phyloP scores from a whole-genome alignment of 1,140 invertebrate species.

The Pogonomyrmex californicus region DNA sequence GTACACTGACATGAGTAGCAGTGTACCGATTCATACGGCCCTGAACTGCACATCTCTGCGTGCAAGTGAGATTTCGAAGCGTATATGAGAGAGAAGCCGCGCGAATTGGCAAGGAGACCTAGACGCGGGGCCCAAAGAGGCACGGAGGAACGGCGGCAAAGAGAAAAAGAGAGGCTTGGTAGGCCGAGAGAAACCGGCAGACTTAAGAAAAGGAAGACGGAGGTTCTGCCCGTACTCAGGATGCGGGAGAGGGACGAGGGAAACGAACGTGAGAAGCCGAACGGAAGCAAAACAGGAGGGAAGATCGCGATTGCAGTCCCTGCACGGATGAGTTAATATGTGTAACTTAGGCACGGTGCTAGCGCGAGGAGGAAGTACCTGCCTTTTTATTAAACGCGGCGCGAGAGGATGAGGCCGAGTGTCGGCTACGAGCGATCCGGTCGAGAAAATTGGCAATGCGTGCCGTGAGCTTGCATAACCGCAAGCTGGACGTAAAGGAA shows the following conservation, averaged over 20 bases:
- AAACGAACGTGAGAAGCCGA: background rate
- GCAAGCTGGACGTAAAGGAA: background rate
- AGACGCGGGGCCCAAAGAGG: background rate
- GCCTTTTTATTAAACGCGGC: conserved; percentile 47
- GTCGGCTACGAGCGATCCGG: conserved; percentile 7
- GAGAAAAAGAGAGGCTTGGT: background rate
- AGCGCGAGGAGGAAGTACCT: background rate
- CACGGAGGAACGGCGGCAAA: background rate
- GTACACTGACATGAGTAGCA: background rate
- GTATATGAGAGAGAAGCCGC: background rate
- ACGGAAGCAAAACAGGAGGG: conserved; percentile 40
- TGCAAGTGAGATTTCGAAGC: conserved; percentile 1
- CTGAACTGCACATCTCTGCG: conserved; percentile 33
- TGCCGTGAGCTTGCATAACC: conserved; percentile 57
- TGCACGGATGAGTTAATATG: conserved; percentile 34
- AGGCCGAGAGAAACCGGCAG: conserved; percentile 4
- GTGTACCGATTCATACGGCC: conserved; percentile 28
- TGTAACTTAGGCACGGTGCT: conserved; percentile 45
- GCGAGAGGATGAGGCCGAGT: conserved; percentile 11
- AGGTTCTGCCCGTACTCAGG: too few relatives aligned
- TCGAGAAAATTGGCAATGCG: conserved; percentile 65
- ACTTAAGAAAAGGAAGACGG: background rate
- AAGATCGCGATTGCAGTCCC: conserved; percentile 19
- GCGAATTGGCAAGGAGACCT: background rate
- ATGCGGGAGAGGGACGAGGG: background rate